Evolutionary conservation across 37 sponge, comb jelly and placozoan genomes (phyloP).

Genomic region (Amphimedon queenslandica): DNA sequence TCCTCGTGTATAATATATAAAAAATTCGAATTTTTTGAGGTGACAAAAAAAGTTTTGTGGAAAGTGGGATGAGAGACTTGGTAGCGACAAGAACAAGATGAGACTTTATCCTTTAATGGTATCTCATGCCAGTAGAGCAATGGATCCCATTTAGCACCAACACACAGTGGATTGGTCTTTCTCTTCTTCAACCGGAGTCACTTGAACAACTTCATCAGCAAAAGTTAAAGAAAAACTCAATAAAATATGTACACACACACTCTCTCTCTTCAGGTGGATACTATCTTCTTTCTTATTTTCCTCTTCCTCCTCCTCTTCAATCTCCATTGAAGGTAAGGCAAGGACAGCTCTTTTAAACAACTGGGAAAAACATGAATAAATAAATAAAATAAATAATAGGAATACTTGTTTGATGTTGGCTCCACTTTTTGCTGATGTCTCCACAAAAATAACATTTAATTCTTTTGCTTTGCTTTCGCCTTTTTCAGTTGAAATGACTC

Average conservation of each 20-base stretch:
- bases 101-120: neutral
- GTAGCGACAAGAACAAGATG: no score
- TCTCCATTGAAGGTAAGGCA: constrained; percentile 70
- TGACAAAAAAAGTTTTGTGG: neutral
- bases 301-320: constrained; percentile 20
- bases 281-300: no score
- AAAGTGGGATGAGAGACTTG: no score
- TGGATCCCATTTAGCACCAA: neutral
- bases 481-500: constrained; percentile 73
- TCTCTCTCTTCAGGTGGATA: no score
- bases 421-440: constrained; percentile 89
- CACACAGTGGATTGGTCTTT: neutral
- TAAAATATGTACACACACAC: no score
- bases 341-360: constrained; percentile 71
- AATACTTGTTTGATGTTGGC: constrained; percentile 83
- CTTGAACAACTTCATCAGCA: no score
- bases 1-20: no score
- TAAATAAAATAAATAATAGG: neutral
- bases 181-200: no score
- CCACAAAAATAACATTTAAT: constrained; percentile 81
- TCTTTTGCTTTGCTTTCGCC: constrained; percentile 86
- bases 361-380: constrained; percentile 2
- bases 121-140: neutral
- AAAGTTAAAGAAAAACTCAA: no score
- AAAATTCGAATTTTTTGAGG: no score